Conservation (phyloP, 1,140 invertebrate species). For the Philaenus spumarius region DNA sequence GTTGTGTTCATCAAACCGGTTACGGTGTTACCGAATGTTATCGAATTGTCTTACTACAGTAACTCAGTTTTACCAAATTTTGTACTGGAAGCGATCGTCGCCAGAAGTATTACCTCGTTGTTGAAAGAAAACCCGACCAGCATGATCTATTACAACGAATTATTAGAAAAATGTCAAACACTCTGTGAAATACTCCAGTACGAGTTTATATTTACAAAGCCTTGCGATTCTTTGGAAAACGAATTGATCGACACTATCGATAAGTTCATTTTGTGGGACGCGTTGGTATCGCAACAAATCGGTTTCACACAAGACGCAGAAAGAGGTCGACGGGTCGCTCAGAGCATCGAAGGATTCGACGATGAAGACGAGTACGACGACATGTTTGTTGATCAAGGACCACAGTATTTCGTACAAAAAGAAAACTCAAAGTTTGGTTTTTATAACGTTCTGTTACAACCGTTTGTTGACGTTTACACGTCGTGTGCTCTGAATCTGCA, state of each 20-base stretch:
- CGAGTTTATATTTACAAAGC: conserved; percentile 79
- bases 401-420: too few relatives aligned
- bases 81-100: conserved; percentile 65
- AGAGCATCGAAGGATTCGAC: not conserved
- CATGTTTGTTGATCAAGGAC: too few relatives aligned
- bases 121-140: not conserved
- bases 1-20: conserved; percentile 52
- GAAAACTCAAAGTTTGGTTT: not conserved
- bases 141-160: not conserved
- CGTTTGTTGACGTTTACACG: conserved; percentile 64
- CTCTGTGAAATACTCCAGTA: conserved; percentile 72
- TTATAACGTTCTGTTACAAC: conserved; percentile 45
- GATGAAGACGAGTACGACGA: not conserved
- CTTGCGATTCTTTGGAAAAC: conserved; percentile 60
- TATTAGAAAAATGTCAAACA: conserved; percentile 2
- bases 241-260: conserved; percentile 51
- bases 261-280: conserved; percentile 42
- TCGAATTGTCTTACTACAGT: conserved; percentile 83
- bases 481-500: conserved; percentile 51
- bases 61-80: conserved; percentile 71
- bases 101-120: not conserved
- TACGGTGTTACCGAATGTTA: conserved; percentile 62
- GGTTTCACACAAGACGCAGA: conserved; percentile 1
- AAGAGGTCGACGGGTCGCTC: not conserved
- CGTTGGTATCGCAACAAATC: conserved; percentile 36